These are phyloP conservation scores for Dasyprocta punctata DNA, from an alignment of 2,113 vertebrate species.

Conservation along the genomic window DNA sequence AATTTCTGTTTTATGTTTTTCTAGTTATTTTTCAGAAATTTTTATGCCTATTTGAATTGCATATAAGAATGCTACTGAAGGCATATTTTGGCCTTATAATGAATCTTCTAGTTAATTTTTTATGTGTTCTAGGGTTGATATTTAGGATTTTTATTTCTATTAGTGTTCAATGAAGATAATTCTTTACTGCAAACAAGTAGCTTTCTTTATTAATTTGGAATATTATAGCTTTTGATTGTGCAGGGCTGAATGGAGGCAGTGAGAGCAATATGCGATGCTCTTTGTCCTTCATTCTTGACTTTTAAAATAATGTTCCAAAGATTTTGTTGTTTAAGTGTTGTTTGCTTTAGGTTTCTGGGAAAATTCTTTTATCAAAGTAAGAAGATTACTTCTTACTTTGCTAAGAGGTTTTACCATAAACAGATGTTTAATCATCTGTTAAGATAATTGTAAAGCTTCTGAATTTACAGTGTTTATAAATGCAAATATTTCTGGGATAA, in stretches of 20 bases:
- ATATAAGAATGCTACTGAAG: background rate
- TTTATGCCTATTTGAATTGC: background rate
- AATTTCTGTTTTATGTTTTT: background rate
- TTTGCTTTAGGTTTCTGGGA: background rate
- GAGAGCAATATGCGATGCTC: background rate
- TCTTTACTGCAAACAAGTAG: background rate
- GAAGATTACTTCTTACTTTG: conserved; percentile 31
- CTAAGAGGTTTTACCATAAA: conserved; percentile 30
- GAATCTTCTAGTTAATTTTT: background rate
- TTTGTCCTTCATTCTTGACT: background rate
- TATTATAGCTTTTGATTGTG: background rate
- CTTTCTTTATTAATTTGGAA: background rate
- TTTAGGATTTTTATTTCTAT: background rate
- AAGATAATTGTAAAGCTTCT: background rate
- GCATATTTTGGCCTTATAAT: background rate
- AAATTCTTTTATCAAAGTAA: conserved; percentile 28
- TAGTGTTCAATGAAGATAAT: background rate
- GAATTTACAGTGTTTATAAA: background rate
- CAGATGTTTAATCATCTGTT: background rate
- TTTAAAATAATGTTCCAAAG: background rate
- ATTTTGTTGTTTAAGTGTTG: background rate
- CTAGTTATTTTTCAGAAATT: background rate
- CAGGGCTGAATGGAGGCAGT: background rate
- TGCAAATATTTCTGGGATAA: background rate
- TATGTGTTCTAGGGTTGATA: background rate